Conservation (phyloP, 2,888 invertebrate species). For the Copidosoma aretas region DNA sequence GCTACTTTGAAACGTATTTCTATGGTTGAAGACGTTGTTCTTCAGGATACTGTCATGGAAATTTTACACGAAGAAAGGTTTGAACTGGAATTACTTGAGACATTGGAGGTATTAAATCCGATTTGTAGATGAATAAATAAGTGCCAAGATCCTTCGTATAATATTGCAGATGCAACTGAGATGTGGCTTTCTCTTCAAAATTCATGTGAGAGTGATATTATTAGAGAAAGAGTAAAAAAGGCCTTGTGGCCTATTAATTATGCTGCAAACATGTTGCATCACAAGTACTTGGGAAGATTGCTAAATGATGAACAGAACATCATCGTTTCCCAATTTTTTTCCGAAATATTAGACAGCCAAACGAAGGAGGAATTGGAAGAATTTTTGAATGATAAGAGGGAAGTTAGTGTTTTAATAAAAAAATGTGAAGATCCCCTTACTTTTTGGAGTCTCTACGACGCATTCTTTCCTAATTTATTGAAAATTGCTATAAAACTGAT, state of each 20-base stretch:
- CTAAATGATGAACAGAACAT: not conserved
- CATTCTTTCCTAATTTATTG: not conserved
- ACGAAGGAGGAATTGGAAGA: not conserved
- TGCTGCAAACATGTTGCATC: conserved; percentile 13
- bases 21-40: too few species aligned
- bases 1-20: too few species aligned
- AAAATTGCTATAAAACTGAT: conserved; percentile 8
- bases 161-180: too few species aligned
- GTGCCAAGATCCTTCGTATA: too few species aligned
- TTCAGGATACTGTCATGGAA: too few species aligned
- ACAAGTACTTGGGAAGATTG: not conserved
- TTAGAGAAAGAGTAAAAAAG: not conserved
- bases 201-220: too few species aligned
- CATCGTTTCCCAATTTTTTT: not conserved
- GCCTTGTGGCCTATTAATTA: conserved; percentile 1
- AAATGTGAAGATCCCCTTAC: conserved; percentile 1
- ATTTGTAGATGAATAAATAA: too few species aligned
- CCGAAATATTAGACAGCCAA: not conserved
- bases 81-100: too few species aligned
- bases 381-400: not conserved
- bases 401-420: not conserved
- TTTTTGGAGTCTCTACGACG: not conserved
- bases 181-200: too few species aligned
- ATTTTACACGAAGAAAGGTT: too few species aligned
- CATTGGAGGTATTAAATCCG: too few species aligned